These are phyloP conservation scores for Drosophila pseudotalamancana DNA, from an alignment of 2,888 invertebrate species.

Conservation along the genomic window DNA sequence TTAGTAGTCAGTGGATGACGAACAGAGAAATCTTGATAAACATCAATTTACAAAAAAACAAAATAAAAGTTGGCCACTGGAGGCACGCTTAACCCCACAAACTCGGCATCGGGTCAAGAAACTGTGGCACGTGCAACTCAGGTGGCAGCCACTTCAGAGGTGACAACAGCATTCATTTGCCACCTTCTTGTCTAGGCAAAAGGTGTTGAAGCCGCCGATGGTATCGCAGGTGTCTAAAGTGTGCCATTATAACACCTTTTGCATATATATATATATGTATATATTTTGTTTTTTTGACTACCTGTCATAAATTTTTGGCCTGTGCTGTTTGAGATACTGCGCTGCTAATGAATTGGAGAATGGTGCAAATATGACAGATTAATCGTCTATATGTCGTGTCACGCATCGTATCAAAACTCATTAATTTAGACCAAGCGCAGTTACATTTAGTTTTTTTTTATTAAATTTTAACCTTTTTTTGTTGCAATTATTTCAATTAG, in stretches of 20 bases:
- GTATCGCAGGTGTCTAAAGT: constrained; percentile 47
- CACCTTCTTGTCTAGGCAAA: constrained; percentile 22
- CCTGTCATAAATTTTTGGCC: constrained; percentile 23
- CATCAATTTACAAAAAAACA: constrained; percentile 1
- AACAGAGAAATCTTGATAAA: constrained; percentile 45
- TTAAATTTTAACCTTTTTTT: not conserved
- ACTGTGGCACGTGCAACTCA: constrained; percentile 33
- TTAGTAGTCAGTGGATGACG: constrained; percentile 19
- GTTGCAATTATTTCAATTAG: constrained; percentile 43
- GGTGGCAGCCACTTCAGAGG: constrained; percentile 32
- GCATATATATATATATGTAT: too few relatives aligned
- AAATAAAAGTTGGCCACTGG: constrained; percentile 29
- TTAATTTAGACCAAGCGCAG: constrained; percentile 5
- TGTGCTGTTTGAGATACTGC: not conserved
- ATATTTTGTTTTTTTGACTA: constrained; percentile 8
- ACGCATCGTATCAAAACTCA: constrained; percentile 2
- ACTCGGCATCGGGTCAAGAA: constrained; percentile 48
- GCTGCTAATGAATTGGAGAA: not conserved
- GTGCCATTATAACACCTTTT: constrained; percentile 58
- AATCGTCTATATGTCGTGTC: constrained; percentile 1
- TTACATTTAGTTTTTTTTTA: not conserved
- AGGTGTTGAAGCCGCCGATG: constrained; percentile 36
- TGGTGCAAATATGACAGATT: not conserved
- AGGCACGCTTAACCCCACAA: constrained; percentile 34
- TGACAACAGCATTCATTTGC: constrained; percentile 22